A percentile compares a stretch with the other conserved stretches of the same genome.
These are phyloP conservation scores for Andinoacara biseriatus DNA, from an alignment of 2,113 vertebrate species.

Conservation along the genomic window DNA sequence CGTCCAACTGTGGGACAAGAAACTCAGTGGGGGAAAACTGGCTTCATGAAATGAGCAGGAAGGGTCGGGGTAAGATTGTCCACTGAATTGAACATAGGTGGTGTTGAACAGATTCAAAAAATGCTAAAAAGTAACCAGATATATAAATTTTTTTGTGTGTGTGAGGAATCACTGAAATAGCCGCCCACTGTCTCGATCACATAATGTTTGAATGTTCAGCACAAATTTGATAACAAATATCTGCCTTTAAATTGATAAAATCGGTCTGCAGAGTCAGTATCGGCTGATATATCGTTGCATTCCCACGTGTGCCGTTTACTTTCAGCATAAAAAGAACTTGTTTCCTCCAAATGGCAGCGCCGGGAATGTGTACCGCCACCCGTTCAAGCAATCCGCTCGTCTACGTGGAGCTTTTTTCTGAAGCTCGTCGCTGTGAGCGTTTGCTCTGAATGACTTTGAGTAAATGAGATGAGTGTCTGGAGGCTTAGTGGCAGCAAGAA, in stretches of 20 bases:
- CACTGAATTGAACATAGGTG: neutral
- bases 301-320: neutral
- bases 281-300: neutral
- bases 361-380: rapidly evolving
- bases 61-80: neutral
- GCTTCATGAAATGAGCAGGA: no score
- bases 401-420: neutral
- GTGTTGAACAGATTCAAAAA: neutral
- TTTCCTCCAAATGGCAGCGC: neutral
- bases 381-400: neutral
- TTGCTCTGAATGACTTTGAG: constrained; percentile 4
- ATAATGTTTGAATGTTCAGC: neutral
- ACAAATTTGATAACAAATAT: neutral
- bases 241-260: neutral
- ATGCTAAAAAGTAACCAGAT: neutral
- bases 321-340: neutral
- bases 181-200: rapidly evolving
- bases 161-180: rapidly evolving
- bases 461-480: constrained; percentile 31
- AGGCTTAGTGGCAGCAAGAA: neutral
- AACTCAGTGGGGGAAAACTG: neutral
- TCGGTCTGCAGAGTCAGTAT: neutral
- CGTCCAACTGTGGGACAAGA: neutral
- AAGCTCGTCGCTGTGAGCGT: neutral
- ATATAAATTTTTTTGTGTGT: rapidly evolving